Percentiles rank a stretch among this genome's conserved stretches.
Conservation (phyloP, 2,113 vertebrate genomes). For the Taurulus bubalis region DNA sequence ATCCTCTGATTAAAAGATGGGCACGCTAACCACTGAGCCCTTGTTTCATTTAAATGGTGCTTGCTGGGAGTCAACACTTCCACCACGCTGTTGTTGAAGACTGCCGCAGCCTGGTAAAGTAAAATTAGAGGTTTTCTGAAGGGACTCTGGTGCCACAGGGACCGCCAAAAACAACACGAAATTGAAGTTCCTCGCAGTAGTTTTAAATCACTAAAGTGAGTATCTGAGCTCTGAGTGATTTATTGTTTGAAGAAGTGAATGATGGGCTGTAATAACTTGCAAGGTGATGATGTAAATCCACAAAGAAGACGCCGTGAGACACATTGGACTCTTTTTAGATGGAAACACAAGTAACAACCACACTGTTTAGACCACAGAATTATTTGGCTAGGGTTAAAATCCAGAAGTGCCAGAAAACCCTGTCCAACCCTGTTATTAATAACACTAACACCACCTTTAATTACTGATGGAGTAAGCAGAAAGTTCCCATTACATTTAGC, state of each 20-base stretch:
- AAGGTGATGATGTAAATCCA: background rate
- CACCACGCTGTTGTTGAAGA: background rate
- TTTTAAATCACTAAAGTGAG: background rate
- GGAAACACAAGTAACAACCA: background rate
- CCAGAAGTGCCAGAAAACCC: background rate
- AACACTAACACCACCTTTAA: background rate
- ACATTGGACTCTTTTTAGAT: background rate
- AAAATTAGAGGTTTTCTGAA: too few species aligned
- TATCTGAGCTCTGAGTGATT: background rate
- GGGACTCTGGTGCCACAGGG: background rate
- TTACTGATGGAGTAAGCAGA: background rate
- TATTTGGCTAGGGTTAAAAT: background rate
- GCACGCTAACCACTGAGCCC: too few species aligned
- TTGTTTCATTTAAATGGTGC: too few species aligned
- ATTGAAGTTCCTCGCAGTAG: background rate
- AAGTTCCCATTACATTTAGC: conserved; percentile 11
- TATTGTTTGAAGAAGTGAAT: background rate
- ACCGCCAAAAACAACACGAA: background rate
- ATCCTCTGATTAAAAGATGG: too few species aligned
- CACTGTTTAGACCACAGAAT: conserved; percentile 3
- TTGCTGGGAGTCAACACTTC: background rate
- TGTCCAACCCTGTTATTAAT: conserved; percentile 12
- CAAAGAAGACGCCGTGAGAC: background rate
- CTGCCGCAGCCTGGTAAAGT: too few species aligned
- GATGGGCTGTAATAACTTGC: background rate